Evolutionary conservation across 2,113 vertebrate genomes (phyloP), one percentile per base, ranked within the genome.

Genomic region (Coptodon bakossiorum): DNA sequence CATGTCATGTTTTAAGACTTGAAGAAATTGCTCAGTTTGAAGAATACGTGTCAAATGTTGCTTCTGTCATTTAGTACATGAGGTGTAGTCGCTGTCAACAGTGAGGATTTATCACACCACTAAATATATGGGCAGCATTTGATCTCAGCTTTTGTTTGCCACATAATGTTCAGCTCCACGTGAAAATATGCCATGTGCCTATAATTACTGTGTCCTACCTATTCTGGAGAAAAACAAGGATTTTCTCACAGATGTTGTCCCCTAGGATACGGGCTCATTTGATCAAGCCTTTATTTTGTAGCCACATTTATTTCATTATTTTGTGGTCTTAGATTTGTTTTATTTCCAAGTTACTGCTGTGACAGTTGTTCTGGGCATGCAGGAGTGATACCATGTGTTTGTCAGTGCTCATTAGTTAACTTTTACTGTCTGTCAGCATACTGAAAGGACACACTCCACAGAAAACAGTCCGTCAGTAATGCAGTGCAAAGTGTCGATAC

Each of bases 191-290:
- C 24, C n/a, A 84, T 73, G 82, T 88, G 86, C 5, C 36, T 80
- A 53, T 94, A 89, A 93, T 92, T 93, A 86, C 79, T 48, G 43
- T 56, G 53, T 53, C 57, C 66, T 82, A 71, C 27, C 76, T 83
- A 66, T 59, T 87, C 5, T 19, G 2, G 43, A 83, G 81, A 79
- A 87, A 81, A 87, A 90, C n/a, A 81, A 80, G 52, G 11, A 13
- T 54, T 76, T 68, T 73, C 83, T 85, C 82, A 57, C 93, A 94
- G 90, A 91, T 92, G 91, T 93, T 85, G 31, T 88, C 88, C 56
- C 85, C 81, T 14, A 84, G 88, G 86, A 94, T 11, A 19, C 24
- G 11, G 76, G 53, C 89, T 89, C 63, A 86, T 89, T 91, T 85
- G 61, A 93, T 93, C 82, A 76, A 59, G 36, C 59, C 31, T 89